phyloP scores from a whole-genome alignment of 2,113 vertebrate species.

The Xenopus borealis region DNA sequence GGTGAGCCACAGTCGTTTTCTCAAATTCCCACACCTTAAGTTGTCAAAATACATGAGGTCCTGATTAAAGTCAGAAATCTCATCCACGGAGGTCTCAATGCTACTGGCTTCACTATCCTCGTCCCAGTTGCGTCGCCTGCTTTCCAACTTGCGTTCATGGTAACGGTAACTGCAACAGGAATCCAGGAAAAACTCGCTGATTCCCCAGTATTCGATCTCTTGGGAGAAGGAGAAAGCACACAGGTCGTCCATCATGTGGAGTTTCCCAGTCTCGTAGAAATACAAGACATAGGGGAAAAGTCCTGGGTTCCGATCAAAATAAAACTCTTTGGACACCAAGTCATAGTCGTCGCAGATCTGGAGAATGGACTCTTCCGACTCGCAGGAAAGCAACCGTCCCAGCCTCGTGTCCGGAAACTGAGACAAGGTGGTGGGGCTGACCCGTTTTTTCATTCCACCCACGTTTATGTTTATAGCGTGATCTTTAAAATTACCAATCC shows the following conservation, averaged over 20 bases:
- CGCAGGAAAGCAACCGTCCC: slow-evolving; percentile 85
- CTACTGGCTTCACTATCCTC: slow-evolving; percentile 96
- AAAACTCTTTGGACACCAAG: slow-evolving; percentile 84
- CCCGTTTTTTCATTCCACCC: slow-evolving; percentile 82
- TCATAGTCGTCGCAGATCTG: slow-evolving; percentile 98
- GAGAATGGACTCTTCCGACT: slow-evolving; percentile 87
- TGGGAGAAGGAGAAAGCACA: slow-evolving; percentile 97
- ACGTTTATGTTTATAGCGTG: slow-evolving; percentile 87
- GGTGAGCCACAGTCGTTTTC: slow-evolving; percentile 90
- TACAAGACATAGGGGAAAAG: slow-evolving; percentile 91
- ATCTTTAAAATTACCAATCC: slow-evolving; percentile 71
- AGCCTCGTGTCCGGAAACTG: slow-evolving; percentile 91
- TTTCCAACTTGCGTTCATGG: slow-evolving; percentile 87
- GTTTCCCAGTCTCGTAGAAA: slow-evolving; percentile 93
- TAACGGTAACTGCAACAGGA: slow-evolving; percentile 92
- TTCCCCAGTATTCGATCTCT: slow-evolving; percentile 98
- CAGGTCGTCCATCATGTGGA: slow-evolving; percentile 94
- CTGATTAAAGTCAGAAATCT: slow-evolving; percentile 89
- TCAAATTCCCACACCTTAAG: slow-evolving; percentile 75
- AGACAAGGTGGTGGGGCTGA: slow-evolving; percentile 81
- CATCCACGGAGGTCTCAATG: slow-evolving; percentile 85
- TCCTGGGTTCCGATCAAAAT: slow-evolving; percentile 89
- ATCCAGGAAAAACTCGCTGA: slow-evolving; percentile 92
- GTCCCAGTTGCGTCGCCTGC: slow-evolving; percentile 82
- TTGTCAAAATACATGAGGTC: slow-evolving; percentile 84